Evolutionary conservation across 2,797 vertebrate species (phyloP), one percentile per base, ranked within the genome.

Genomic region (Poliocrania exsul): DNA sequence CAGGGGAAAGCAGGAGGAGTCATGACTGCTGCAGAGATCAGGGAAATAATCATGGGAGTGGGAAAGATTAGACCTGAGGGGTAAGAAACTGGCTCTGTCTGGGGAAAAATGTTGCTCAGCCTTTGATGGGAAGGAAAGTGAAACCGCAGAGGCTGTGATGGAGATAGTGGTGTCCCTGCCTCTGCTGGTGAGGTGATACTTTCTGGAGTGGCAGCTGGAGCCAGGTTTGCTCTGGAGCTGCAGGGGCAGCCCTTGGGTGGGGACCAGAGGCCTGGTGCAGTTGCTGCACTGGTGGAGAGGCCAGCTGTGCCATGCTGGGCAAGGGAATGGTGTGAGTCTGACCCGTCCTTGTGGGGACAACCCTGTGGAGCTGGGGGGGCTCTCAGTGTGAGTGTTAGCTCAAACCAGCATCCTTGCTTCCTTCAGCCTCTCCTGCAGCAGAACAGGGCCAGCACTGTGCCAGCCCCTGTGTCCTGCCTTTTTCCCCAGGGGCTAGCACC

Each of bases 11-110:
- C 42, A 29, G 78, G 70, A 75, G 75, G 15, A n/a, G 20, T 26
- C 2, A 3, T 0, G 0, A 26, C 58, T 0, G 1, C 53, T 57
- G 72, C 9, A 10, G 74, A 28, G 40, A 80, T 40, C 2, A 2
- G 51, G 60, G 75, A 29, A 85, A 60, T 79, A 29, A 56, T 49
- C 2, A 29, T 25, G 35, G 78, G 64, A 93, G 74, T 28, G 62
- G 87, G 89, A 82, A 89, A 71, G 67, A 62, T 73, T 14, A 47
- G 72, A 57, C 25, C 12, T 0, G 1, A 9, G 38, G 18, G 10
- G 20, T 51, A 47, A 54, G 61, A 94, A 91, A 70, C 31, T 44
- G 31, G 78, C 58, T 92, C 81, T 65, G 31, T 80, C 56, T 42
- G 46, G 65, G 60, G 79, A 61, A 90, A 90, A 93, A 47, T 6